Evolutionary conservation across 2,113 vertebrate species (phyloP), one percentile per base, ranked within the genome.

Genomic region (Rhombomys opimus): DNA sequence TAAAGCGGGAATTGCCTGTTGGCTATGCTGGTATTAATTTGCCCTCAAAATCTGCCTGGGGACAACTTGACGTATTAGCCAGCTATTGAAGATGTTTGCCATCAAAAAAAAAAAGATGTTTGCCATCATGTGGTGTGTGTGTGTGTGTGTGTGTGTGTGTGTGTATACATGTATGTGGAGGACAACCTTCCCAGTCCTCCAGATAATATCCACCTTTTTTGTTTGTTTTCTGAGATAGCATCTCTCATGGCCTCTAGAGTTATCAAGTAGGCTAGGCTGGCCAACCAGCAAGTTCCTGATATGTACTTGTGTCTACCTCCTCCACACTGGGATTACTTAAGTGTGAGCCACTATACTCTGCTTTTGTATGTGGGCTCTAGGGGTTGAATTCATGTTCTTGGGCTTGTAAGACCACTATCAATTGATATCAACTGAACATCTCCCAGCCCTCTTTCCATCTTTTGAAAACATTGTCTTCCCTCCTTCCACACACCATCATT

Each of bases 1-100:
- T 50, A 6, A 46, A 2, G 87, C 7, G 0, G 2, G 32, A 22
- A 5, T 11, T 18, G 5, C 10, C 73, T 72, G 12, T 11, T 35
- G 18, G 75, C 38, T 13, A 22, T 9, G 5, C 25, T 25, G 38
- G 1, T 22, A 15, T 3, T 81, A 6, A 17, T 70, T 65, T 57
- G 5, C 32, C 65, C 61, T 68, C 75, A 76, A 1, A 54, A 52
- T 91, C 57, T 27, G 20, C 57, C 32, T 75, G 11, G 32, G 57
- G 70, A 22, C 63, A 17, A 32, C 30, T 23, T 18, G 46, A 61
- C 65, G 10, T 12, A 1, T 46, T 70, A 50, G 61, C 41, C 87
- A 25, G 18, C 17, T 23, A 27, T 46, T 57, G 35, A n/a, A 63
- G 63, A 59, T 8, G 0, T 12, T 65, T 67, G 15, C 35, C 32